Evolutionary conservation across 1,140 invertebrate genomes (phyloP), one percentile per base, ranked within the genome.

Genomic region (Odontomachus brunneus): DNA sequence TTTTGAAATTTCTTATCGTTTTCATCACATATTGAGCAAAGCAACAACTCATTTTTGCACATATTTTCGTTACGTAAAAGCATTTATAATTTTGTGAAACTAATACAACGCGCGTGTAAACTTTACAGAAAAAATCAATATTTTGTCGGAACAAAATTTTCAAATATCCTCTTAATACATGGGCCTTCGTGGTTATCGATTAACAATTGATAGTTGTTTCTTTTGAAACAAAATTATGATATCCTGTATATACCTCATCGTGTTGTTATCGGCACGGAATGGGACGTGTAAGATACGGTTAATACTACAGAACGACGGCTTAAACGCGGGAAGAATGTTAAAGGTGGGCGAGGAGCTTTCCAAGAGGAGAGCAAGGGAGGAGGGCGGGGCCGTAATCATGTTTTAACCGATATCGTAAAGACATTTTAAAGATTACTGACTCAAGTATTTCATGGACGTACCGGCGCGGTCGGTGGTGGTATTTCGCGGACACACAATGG

Each of bases 391-490:
- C 24, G 22, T 57, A 71, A 71, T 78, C 75, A 71, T 22, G 51
- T 69, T 71, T 55, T 59, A 80, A 80, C 65, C 51, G 51, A 80
- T 80, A 80, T 80, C n/a, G 65, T 67, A 71, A 71, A 80, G 33
- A 48, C 66, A 80, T 59, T 71, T 69, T 59, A 26, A 57, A 80
- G 38, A 80, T 80, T 69, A 80, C 65, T 80, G 51, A 71, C 51
- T 80, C n/a, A 71, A 33, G 38, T 71, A 80, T 80, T 71, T 80
- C 33, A 69, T 76, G 3, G 73, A 65, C 60, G 14, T 53, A 38
- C 29, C 7, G 7, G 11, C 15, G 63, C 22, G 51, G 33, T 55
- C n/a, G 65, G n/a, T 57, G 38, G n/a, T 55, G 49, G 49, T 78
- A 69, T 80, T 80, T 71, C 33, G 65, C 75, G 53, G 51, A 48